Evolutionary conservation across 1,140 invertebrate species (phyloP), one percentile per base, ranked within the genome.

Genomic region (Pinna nobilis): DNA sequence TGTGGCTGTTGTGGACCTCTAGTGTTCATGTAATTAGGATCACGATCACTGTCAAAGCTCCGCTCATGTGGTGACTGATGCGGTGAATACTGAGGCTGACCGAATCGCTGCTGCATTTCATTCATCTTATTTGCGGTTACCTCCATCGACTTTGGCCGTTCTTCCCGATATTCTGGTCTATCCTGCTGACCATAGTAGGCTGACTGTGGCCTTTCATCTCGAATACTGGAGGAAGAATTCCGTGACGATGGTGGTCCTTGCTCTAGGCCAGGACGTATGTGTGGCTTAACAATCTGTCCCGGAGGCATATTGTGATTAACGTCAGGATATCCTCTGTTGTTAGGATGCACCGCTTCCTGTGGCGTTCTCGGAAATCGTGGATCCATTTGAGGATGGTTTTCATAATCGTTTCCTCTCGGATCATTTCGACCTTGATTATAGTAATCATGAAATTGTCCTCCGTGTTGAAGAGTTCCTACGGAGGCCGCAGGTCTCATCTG

Each of bases 91-190:
- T 78, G 51, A 49, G 64, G 15, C 60, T 66, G 35, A 41, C 77
- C 74, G 61, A 76, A 81, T 64, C 82, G 82, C 44, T 84, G 79
- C 65, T 80, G 82, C 79, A 82, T 82, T 25, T 83, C 81, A 50
- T 80, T 68, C 2, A 83, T 69, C 61, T 80, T 81, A 33, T 80
- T 77, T 9, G 77, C 37, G 37, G 70, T 82, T 0, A 87, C 75
- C 55, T 87, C 86, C 55, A 82, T 84, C 32, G 86, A 87, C 55
- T 76, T 79, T 2, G 86, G 86, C 37, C 86, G 47, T 50, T 74
- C 71, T n/a, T 76, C 44, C 37, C 53, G 9, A 28, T 20, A 77
- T 28, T 76, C 77, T 15, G 68, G 77, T 9, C 71, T 50, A 41
- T 33, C 47, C n/a, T 79, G 81, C 28, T 74, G 69, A 70, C 74